Base-by-base conservation (phyloP, 2,888 invertebrate species). In the Limnephilus auricula region DNA sequence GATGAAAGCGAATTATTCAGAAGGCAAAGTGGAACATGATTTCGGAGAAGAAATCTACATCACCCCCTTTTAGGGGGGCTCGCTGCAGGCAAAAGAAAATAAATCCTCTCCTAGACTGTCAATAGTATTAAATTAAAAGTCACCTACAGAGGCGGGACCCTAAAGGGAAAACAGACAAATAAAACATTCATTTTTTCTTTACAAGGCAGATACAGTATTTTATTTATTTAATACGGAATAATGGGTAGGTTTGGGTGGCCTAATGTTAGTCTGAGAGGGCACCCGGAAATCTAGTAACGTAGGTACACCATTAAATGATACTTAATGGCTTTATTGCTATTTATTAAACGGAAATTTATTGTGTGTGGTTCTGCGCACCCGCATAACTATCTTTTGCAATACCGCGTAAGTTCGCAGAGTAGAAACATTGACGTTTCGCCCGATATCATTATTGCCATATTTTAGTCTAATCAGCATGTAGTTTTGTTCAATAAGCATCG, bases 1-100 rank as follows among this genome's bases (percentile, higher is more conserved):
- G 80, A 91, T 91, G 91, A 91, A 91, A 91, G 91, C 83, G 83
- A 91, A 89, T 91, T 89, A 91, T 91, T 91, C 91, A 91, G 78
- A 86, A 89, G 89, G 86, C 50, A 50, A 86, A 89, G 91, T 79
- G 83, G 90, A 83, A 84, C 82, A 45, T 84, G 82, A 90, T 37
- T 83, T 32, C 37, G 65, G 45, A 34, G 83, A 30, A 84, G 90
- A 83, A 90, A 90, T 83, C 50, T 34, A 65, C n/a, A 83, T 65
- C n/a, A 65, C 32, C 89, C 40, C 31, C 45, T 84, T 31, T 3
- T 34, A 30, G 84, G 45, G 84, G 65, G 34, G 32, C 65, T 78
- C 83, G 65, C 65, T n/a, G 37, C 34, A 83, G 40, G 78, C 78
- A 31, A 82, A 85, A 45, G 82, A 65, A 80, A 87, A 90, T 78